Conservation (phyloP, 2,113 vertebrate genomes). For the Engraulis encrasicolus region DNA sequence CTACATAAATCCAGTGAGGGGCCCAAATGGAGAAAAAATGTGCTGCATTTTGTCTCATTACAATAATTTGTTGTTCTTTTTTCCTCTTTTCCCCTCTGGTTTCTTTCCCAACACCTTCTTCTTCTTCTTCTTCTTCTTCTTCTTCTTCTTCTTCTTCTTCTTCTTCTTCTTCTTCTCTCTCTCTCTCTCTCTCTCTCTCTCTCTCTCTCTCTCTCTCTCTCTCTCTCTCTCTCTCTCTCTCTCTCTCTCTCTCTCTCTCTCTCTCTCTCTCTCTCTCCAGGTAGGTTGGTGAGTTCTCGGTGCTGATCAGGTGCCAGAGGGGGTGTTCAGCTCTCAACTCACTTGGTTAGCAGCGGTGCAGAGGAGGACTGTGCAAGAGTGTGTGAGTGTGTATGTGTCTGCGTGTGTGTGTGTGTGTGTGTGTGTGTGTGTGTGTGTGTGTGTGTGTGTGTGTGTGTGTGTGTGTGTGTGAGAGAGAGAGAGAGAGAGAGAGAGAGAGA, state of each 20-base stretch:
- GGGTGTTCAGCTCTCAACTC: not conserved
- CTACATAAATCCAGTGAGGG: too few relatives aligned
- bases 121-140: not conserved
- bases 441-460: too few relatives aligned
- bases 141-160: not conserved
- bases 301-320: not conserved
- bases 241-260: too few relatives aligned
- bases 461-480: too few relatives aligned
- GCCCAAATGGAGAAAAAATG: too few relatives aligned
- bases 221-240: not conserved
- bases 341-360: not conserved
- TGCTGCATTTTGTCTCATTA: not conserved
- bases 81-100: too few relatives aligned
- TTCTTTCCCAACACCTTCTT: too few relatives aligned
- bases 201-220: not conserved
- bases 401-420: too few relatives aligned
- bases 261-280: not conserved
- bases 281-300: constrained; percentile 12
- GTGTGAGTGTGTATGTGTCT: too few relatives aligned
- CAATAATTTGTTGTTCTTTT: not conserved
- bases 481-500: not conserved
- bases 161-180: not conserved
- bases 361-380: not conserved
- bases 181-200: not conserved
- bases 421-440: too few relatives aligned